Evolutionary conservation across 2,888 invertebrate species (phyloP).

Genomic region (Pseudolycoriella hygida): DNA sequence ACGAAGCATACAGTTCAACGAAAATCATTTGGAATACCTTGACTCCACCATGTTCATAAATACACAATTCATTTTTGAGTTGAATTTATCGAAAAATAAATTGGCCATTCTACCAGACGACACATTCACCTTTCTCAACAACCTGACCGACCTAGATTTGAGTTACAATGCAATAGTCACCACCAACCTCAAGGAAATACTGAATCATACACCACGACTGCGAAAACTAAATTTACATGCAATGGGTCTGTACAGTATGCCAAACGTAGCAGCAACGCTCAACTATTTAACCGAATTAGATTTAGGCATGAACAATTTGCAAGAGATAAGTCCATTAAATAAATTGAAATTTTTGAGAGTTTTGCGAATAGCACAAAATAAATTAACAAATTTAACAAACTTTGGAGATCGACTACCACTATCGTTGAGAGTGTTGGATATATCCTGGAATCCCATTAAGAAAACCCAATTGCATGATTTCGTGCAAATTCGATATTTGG

Average conservation of each 20-base stretch:
- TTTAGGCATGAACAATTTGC: constrained; percentile 59
- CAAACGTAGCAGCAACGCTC: constrained; percentile 28
- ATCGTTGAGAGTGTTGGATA: constrained; percentile 54
- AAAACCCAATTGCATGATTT: constrained; percentile 42
- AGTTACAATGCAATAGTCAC: constrained; percentile 65
- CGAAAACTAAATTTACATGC: constrained; percentile 58
- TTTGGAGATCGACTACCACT: constrained; percentile 55
- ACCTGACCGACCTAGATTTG: constrained; percentile 60
- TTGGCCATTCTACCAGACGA: constrained; percentile 74
- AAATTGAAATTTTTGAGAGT: constrained; percentile 51
- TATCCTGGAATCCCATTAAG: constrained; percentile 69
- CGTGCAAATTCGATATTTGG: constrained; percentile 40
- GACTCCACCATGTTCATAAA: constrained; percentile 76
- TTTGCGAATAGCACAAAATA: constrained; percentile 61
- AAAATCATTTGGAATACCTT: constrained; percentile 68
- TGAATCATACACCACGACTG: constrained; percentile 59
- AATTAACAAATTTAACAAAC: constrained; percentile 53
- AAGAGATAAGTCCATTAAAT: constrained; percentile 51
- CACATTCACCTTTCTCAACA: constrained; percentile 66
- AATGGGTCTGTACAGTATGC: constrained; percentile 60
- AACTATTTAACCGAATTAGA: constrained; percentile 52
- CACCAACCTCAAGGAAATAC: constrained; percentile 71
- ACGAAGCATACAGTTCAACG: constrained; percentile 56
- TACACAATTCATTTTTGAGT: constrained; percentile 56
- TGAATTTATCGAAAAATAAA: constrained; percentile 65